Conservation (phyloP, 2,797 vertebrate species). For the Neosalanx taihuensis region DNA sequence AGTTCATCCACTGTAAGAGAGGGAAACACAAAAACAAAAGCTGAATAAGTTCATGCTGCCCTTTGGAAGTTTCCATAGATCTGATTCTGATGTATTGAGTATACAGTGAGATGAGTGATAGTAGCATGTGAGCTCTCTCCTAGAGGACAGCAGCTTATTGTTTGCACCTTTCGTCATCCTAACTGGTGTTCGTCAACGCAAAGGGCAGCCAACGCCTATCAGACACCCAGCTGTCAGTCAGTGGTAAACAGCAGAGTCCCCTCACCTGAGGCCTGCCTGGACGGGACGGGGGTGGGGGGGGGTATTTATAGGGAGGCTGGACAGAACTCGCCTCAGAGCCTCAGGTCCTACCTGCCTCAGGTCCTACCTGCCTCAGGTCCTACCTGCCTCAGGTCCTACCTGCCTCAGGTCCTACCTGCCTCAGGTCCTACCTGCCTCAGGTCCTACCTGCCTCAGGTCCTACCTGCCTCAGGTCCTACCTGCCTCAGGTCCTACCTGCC, state of each 20-base stretch:
- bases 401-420: too few relatives aligned
- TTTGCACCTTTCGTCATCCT: conserved; percentile 31
- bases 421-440: too few relatives aligned
- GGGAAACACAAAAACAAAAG: conserved; percentile 1
- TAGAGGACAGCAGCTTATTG: conserved; percentile 28
- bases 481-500: too few relatives aligned
- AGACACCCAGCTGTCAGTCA: conserved; percentile 33
- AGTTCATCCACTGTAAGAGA: conserved; percentile 8
- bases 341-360: too few relatives aligned
- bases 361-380: too few relatives aligned
- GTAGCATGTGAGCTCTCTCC: conserved; percentile 25
- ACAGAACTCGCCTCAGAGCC: too few relatives aligned
- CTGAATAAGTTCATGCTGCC: conserved; percentile 6
- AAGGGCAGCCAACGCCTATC: conserved; percentile 17
- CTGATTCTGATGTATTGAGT: conserved; percentile 14
- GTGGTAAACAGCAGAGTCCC: conserved; percentile 11
- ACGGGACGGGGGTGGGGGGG: conserved; percentile 45
- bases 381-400: too few relatives aligned
- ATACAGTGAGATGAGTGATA: conserved; percentile 23
- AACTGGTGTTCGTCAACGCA: conserved; percentile 30
- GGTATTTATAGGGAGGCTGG: conserved; percentile 31
- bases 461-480: too few relatives aligned
- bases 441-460: too few relatives aligned
- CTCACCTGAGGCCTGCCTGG: conserved; percentile 28
- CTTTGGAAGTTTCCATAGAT: conserved; percentile 4